Conservation (phyloP, 1,140 invertebrate genomes). For the Araneus ventricosus region DNA sequence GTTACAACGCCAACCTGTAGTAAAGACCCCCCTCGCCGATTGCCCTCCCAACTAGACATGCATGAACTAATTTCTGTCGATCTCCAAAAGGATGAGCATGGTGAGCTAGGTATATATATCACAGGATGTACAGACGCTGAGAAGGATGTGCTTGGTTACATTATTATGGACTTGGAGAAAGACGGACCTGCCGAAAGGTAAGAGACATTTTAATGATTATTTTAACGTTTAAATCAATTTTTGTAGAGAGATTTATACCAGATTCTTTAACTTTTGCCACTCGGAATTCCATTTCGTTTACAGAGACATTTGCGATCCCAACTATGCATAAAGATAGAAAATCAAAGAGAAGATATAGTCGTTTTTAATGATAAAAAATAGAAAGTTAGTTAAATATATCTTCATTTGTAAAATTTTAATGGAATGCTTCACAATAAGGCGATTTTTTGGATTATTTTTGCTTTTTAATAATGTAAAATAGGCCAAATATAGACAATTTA, state of each 20-base stretch:
- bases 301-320: no score
- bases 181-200: slow-evolving; percentile 89
- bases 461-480: no score
- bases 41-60: slow-evolving; percentile 70
- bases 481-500: no score
- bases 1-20: neutral
- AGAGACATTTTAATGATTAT: slow-evolving; percentile 76
- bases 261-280: no score
- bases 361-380: no score
- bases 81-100: slow-evolving; percentile 70
- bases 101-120: slow-evolving; percentile 91
- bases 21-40: slow-evolving; percentile 24
- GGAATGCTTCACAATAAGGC: no score
- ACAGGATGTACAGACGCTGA: slow-evolving; percentile 86
- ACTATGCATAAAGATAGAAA: no score
- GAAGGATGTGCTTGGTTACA: slow-evolving; percentile 87
- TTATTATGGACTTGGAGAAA: slow-evolving; percentile 90
- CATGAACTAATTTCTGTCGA: slow-evolving; percentile 71
- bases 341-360: no score
- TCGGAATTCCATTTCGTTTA: no score
- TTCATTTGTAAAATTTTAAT: no score
- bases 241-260: neutral
- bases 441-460: no score
- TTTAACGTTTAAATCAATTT: neutral
- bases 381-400: no score